These are phyloP conservation scores for Mirounga angustirostris DNA, from an alignment of 2,113 vertebrate genomes.

Conservation along the genomic window DNA sequence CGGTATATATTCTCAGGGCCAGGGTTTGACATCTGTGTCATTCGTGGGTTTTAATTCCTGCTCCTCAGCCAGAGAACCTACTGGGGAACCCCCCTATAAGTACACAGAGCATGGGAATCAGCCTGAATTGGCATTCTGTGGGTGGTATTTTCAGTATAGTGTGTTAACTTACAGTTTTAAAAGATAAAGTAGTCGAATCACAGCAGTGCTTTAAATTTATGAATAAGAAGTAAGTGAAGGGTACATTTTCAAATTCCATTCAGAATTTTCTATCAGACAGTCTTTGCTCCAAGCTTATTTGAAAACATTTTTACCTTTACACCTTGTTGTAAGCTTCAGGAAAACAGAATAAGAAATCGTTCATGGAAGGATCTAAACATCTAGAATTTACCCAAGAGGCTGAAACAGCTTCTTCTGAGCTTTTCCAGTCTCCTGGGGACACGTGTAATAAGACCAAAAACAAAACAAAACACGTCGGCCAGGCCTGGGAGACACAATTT, in stretches of 20 bases:
- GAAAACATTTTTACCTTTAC: constrained; percentile 76
- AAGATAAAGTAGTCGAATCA: constrained; percentile 4
- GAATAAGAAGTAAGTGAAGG: constrained; percentile 75
- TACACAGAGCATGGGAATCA: not conserved
- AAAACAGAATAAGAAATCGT: constrained; percentile 85
- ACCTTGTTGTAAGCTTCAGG: constrained; percentile 68
- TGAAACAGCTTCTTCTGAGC: constrained; percentile 85
- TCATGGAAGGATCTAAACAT: constrained; percentile 81
- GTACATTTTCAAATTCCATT: constrained; percentile 67
- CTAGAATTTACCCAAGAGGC: constrained; percentile 83
- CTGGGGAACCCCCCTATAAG: not conserved
- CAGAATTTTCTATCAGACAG: constrained; percentile 62
- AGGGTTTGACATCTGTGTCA: not conserved
- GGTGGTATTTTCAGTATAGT: not conserved
- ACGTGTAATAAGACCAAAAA: constrained; percentile 87
- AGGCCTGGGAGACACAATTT: constrained; percentile 83
- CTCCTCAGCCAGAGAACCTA: not conserved
- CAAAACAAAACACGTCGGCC: constrained; percentile 83
- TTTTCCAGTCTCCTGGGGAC: constrained; percentile 79
- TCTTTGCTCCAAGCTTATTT: constrained; percentile 34
- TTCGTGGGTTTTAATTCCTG: constrained; percentile 16
- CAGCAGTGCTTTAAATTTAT: constrained; percentile 53
- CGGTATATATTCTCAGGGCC: not conserved
- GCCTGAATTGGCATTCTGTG: not conserved
- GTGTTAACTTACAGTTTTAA: constrained; percentile 29